A percentile compares a stretch with the other conserved stretches of the same genome.
phyloP scores from a whole-genome alignment of 2,888 invertebrate species.

The Papilio gigon region DNA sequence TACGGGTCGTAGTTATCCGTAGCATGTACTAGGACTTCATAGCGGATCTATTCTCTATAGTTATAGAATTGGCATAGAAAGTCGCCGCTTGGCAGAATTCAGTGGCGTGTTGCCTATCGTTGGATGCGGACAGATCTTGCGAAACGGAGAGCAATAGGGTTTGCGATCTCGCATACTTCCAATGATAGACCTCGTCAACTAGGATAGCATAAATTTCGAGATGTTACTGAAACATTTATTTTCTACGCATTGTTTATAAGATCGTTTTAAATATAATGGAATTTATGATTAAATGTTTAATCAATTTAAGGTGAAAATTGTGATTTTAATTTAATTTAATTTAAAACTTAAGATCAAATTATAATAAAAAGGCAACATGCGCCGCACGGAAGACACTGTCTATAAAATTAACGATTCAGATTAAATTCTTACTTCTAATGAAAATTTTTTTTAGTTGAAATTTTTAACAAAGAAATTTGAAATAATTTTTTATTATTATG shows the following conservation, averaged over 20 bases:
- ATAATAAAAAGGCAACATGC: no score
- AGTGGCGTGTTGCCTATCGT: slow-evolving; percentile 40
- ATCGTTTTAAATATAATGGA: background rate
- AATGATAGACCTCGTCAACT: slow-evolving; percentile 43
- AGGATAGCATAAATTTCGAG: slow-evolving; percentile 43
- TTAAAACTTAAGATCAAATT: no score
- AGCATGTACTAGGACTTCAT: slow-evolving; percentile 61
- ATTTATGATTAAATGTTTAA: background rate
- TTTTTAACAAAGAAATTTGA: no score
- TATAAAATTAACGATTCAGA: no score
- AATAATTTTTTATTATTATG: no score
- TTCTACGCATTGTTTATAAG: background rate
- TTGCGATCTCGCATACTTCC: slow-evolving; percentile 39
- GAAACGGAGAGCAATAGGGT: background rate
- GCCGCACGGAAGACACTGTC: no score
- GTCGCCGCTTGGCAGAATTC: slow-evolving; percentile 35
- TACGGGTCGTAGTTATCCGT: slow-evolving; percentile 51
- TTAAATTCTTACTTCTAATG: no score
- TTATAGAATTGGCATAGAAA: slow-evolving; percentile 8
- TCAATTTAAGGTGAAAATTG: background rate
- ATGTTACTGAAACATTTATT: background rate
- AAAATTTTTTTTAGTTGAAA: no score
- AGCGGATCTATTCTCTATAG: slow-evolving; percentile 40
- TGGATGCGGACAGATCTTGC: slow-evolving; percentile 38
- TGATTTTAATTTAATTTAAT: no score